Percentiles rank a stretch among this genome's conserved stretches.
Conservation (phyloP, 2,113 vertebrate species). For the Morone chrysops region DNA sequence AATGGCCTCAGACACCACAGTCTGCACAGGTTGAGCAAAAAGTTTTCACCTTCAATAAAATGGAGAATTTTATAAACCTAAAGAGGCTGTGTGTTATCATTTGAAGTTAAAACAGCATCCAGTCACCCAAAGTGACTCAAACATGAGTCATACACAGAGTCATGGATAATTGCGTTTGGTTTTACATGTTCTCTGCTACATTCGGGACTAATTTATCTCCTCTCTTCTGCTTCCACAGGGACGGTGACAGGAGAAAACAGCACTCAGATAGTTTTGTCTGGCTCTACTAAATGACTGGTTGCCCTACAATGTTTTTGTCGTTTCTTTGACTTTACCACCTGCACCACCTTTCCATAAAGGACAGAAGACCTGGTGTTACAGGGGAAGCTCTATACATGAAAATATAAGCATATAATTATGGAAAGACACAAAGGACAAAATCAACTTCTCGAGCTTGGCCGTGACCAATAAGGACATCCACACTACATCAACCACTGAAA, state of each 20-base stretch:
- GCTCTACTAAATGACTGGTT: slow-evolving; percentile 48
- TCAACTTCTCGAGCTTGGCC: slow-evolving; percentile 21
- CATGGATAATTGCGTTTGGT: not conserved
- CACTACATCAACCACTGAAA: slow-evolving; percentile 67
- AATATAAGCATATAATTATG: slow-evolving; percentile 13
- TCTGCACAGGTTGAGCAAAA: too few species aligned
- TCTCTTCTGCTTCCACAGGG: slow-evolving; percentile 44
- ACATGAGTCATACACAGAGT: not conserved
- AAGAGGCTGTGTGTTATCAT: not conserved
- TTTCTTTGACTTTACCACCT: slow-evolving; percentile 55
- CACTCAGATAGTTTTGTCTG: slow-evolving; percentile 45
- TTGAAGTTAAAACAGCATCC: not conserved
- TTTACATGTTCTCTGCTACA: not conserved
- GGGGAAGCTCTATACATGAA: slow-evolving; percentile 37
- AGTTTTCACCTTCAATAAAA: not conserved
- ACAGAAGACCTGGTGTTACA: slow-evolving; percentile 44
- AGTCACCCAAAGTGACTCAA: not conserved
- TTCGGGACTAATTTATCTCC: slow-evolving; percentile 5
- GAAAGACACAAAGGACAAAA: slow-evolving; percentile 21
- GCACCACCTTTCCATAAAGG: slow-evolving; percentile 51
- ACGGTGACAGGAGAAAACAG: slow-evolving; percentile 20
- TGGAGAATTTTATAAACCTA: not conserved
- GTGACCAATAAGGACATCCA: slow-evolving; percentile 40
- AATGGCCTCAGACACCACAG: not conserved
- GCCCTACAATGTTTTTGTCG: slow-evolving; percentile 54